phyloP scores from a whole-genome alignment of 2,797 vertebrate genomes.

The Benthosema pterotum region DNA sequence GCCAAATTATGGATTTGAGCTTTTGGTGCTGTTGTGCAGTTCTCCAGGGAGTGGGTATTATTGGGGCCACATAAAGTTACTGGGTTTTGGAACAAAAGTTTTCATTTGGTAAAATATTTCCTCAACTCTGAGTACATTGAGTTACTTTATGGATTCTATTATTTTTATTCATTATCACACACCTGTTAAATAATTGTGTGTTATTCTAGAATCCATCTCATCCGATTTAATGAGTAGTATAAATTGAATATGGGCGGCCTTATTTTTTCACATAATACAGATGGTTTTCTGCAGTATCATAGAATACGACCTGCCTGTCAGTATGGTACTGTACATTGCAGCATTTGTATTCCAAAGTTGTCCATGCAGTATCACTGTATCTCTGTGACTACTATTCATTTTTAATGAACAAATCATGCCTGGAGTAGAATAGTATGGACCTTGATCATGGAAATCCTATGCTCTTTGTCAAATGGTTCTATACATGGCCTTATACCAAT shows the following conservation, averaged over 20 bases:
- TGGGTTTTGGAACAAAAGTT: background rate
- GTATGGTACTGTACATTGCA: slow-evolving; percentile 3
- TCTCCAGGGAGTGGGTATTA: background rate
- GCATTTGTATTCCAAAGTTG: slow-evolving; percentile 46
- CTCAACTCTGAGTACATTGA: background rate
- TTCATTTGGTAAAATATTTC: background rate
- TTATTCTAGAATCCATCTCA: no score
- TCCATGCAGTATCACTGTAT: slow-evolving; percentile 16
- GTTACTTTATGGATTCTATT: no score
- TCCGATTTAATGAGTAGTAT: no score
- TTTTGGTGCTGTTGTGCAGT: slow-evolving; percentile 9
- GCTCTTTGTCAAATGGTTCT: slow-evolving; percentile 42
- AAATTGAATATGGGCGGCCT: background rate
- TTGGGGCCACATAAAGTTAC: background rate
- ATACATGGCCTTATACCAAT: slow-evolving; percentile 49
- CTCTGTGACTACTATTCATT: slow-evolving; percentile 43
- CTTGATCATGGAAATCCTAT: slow-evolving; percentile 50
- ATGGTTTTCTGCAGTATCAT: slow-evolving; percentile 2
- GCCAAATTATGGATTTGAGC: slow-evolving; percentile 23
- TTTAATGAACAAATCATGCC: slow-evolving; percentile 50
- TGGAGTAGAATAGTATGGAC: slow-evolving; percentile 38
- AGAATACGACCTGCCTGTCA: slow-evolving; percentile 5
- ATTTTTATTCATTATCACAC: no score
- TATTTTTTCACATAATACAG: slow-evolving; percentile 3
- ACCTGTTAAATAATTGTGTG: no score